A percentile compares a stretch with the other conserved stretches of the same genome.
These are phyloP conservation scores for Bilobella aurantiaca DNA, from an alignment of 1,140 invertebrate genomes.

Conservation along the genomic window DNA sequence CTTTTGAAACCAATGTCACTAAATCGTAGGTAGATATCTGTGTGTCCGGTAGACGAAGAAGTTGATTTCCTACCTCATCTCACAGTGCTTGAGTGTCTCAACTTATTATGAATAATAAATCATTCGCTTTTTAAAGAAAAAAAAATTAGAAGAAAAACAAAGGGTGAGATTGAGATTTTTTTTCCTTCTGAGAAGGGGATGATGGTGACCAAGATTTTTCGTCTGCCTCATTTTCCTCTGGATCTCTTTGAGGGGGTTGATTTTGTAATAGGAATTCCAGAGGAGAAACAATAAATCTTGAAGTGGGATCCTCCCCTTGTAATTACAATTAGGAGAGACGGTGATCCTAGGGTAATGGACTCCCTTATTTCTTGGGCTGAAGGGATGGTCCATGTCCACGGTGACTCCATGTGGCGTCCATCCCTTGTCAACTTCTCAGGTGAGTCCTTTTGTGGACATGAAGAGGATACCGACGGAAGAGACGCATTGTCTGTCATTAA, in stretches of 20 bases:
- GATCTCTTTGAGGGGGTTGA: background rate
- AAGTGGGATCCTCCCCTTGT: background rate
- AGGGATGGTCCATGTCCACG: background rate
- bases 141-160: background rate
- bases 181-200: background rate
- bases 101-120: background rate
- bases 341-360: constrained; percentile 4
- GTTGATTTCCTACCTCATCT: background rate
- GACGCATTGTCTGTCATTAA: background rate
- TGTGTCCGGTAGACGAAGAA: no score
- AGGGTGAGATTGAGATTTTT: no score
- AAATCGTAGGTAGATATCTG: no score
- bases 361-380: background rate
- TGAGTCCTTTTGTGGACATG: constrained; percentile 2
- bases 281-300: constrained; percentile 3
- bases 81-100: background rate
- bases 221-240: no score
- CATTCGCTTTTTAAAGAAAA: background rate
- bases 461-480: background rate
- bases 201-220: background rate
- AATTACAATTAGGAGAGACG: background rate
- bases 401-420: constrained; percentile 4
- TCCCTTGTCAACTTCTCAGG: background rate
- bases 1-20: no score
- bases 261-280: background rate